A percentile compares a stretch with the other conserved stretches of the same genome.
Evolutionary conservation across 2,888 invertebrate genomes (phyloP).

Genomic region (Mycogona germanica): DNA sequence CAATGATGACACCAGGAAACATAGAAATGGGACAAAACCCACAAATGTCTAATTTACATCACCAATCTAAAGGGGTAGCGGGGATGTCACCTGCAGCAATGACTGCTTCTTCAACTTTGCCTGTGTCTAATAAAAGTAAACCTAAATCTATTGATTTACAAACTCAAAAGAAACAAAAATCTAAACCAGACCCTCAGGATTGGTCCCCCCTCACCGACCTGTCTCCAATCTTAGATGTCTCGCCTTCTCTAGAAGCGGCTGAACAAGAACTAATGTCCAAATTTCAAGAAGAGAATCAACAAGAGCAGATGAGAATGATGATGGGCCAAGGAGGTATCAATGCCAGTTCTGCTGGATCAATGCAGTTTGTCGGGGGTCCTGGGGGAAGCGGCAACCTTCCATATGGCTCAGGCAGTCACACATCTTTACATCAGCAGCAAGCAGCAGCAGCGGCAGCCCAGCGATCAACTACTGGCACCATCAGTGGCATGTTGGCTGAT

Average conservation of each 20-base stretch:
- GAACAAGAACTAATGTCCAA: conserved; percentile 27
- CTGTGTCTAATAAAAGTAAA: conserved; percentile 13
- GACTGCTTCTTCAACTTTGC: no score
- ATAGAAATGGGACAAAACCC: no score
- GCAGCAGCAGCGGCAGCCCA: neutral
- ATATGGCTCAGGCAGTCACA: no score
- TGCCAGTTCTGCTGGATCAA: no score
- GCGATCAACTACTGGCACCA: conserved; percentile 15
- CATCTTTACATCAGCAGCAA: neutral
- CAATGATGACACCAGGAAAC: no score
- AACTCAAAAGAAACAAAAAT: conserved; percentile 23
- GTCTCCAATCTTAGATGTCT: conserved; percentile 38
- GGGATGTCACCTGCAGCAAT: no score
- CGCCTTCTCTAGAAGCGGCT: conserved; percentile 36
- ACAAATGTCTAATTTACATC: no score
- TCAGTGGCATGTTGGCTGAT: conserved; percentile 34
- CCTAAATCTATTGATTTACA: conserved; percentile 21
- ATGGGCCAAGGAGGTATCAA: neutral
- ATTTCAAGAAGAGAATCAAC: conserved; percentile 18
- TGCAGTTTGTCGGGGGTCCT: neutral
- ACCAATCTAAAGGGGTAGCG: no score
- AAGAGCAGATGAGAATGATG: neutral
- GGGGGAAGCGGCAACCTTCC: neutral
- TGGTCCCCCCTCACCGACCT: conserved; percentile 39
- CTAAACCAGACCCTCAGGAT: conserved; percentile 24